Base-by-base conservation (phyloP, 2,888 invertebrate species). In the Pammene aurita region DNA sequence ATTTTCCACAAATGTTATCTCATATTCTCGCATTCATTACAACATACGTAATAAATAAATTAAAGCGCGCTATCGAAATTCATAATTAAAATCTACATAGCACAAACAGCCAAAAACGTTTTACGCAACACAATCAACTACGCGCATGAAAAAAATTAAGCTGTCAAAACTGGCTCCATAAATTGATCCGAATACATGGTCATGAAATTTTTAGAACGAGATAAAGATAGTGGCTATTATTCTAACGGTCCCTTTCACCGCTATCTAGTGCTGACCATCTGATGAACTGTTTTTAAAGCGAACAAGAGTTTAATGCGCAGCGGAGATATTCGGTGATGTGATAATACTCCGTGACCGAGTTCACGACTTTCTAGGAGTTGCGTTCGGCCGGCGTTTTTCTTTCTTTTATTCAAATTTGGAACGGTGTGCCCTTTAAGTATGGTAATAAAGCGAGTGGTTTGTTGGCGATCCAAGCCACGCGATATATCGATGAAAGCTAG, bases 231-330 rank as follows among this genome's bases (percentile, higher is more conserved):
- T 76, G 86, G 86, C 88, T 84, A 89, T 90, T 87, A 89, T 83
- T 82, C 77, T 92, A 92, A 91, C 91, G 90, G 91, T 87, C 78
- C 90, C 91, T 92, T 92, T 92, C 92, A 92, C 91, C 91, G 88
- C 87, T 91, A 92, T 92, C 92, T 87, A 61, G 65, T 57, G 76
- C 84, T 90, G 90, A 86, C 89, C 90, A 91, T 92, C 92, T 80
- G 84, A 84, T 85, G 88, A 85, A 88, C 89, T 86, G 89, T 85
- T 88, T 89, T 88, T 76, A 91, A 90, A 90, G 85, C 85, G 89
- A 85, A 83, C 89, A 88, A 90, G 88, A 89, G 89, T 88, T 88
- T 90, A 90, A 91, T 90, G 90, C 85, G 83, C 82, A 82, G 82
- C 80, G 78, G 78, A 77, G 84, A 90, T 92, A 92, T 92, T 92